Evolutionary conservation across 2,113 vertebrate genomes (phyloP).

Genomic region (Oncorhynchus kisutch): DNA sequence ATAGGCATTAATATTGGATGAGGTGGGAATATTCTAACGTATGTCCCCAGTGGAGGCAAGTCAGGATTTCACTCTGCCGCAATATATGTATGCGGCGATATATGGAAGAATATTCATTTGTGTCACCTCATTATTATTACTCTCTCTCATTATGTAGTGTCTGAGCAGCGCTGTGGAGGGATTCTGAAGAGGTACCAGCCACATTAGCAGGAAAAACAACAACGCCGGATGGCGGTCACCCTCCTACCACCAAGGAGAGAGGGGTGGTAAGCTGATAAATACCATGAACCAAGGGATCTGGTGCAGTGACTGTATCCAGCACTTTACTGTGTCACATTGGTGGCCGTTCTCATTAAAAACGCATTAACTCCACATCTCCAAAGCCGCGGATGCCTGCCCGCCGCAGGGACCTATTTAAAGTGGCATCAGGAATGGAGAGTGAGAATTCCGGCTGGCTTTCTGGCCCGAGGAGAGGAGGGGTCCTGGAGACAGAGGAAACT

Average conservation of each 20-base stretch:
- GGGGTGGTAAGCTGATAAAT: constrained; percentile 63
- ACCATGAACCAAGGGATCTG: constrained; percentile 58
- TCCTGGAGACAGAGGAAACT: constrained; percentile 10
- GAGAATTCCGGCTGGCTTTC: not conserved
- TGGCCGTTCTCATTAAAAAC: constrained; percentile 72
- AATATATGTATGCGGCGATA: constrained; percentile 36
- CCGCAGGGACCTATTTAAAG: constrained; percentile 67
- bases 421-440: constrained; percentile 44
- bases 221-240: not conserved
- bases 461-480: constrained; percentile 4
- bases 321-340: constrained; percentile 61
- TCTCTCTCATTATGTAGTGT: constrained; percentile 57
- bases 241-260: constrained; percentile 48
- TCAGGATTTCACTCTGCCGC: constrained; percentile 40
- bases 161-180: constrained; percentile 18
- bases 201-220: constrained; percentile 27
- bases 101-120: constrained; percentile 70
- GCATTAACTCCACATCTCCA: constrained; percentile 68
- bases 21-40: constrained; percentile 68
- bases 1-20: constrained; percentile 75
- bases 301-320: constrained; percentile 46
- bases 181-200: constrained; percentile 42
- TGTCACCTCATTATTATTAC: constrained; percentile 55
- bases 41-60: constrained; percentile 50
- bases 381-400: constrained; percentile 48